phyloP scores from a whole-genome alignment of 2,797 vertebrate genomes.

The Ceryle rudis region DNA sequence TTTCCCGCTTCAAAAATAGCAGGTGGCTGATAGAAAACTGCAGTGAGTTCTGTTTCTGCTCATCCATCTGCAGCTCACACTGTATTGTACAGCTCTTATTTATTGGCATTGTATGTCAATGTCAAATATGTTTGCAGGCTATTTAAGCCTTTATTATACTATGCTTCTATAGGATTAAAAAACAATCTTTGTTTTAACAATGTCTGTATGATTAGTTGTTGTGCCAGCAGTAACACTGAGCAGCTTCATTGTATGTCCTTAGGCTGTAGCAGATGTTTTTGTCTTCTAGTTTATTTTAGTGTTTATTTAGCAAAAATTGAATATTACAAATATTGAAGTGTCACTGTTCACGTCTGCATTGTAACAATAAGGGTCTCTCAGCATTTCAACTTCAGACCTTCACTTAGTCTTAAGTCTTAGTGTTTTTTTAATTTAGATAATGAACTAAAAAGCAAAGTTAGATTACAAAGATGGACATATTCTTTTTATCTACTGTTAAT shows the following conservation, averaged over 20 bases:
- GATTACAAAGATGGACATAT: neutral
- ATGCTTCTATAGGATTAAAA: conserved; percentile 59
- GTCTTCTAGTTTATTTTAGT: conserved; percentile 49
- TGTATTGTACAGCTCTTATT: conserved; percentile 16
- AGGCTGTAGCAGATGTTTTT: conserved; percentile 54
- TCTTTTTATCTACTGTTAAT: neutral
- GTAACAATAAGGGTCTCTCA: neutral
- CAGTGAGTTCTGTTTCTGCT: neutral
- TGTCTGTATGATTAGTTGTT: conserved; percentile 47
- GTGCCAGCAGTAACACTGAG: conserved; percentile 19
- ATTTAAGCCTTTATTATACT: conserved; percentile 62
- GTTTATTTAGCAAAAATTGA: conserved; percentile 55
- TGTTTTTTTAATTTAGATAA: neutral
- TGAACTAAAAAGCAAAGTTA: neutral
- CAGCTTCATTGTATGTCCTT: conserved; percentile 37
- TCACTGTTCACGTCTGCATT: neutral
- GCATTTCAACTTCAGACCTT: conserved; percentile 9
- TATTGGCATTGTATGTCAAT: conserved; percentile 48
- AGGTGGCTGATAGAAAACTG: conserved; percentile 6
- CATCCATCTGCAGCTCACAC: neutral
- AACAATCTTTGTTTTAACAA: conserved; percentile 67
- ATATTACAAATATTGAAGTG: conserved; percentile 53
- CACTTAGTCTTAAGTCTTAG: neutral
- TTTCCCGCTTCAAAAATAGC: conserved; percentile 30
- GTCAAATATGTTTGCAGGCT: conserved; percentile 54